Evolutionary conservation across 37 sponge, comb jelly and placozoan genomes (phyloP).

Genomic region (Chondrosia reniformis): DNA sequence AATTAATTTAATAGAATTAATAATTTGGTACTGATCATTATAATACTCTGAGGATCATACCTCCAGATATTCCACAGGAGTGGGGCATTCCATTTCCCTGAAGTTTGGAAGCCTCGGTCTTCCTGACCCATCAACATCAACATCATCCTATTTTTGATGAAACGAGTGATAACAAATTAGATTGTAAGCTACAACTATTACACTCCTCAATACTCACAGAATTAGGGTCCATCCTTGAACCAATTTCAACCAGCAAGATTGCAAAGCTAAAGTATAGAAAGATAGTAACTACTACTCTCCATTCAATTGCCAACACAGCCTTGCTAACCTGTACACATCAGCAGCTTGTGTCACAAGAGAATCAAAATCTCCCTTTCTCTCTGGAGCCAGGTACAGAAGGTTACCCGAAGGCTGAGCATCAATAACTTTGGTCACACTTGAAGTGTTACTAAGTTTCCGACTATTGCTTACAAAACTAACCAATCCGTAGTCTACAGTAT

Average conservation of each 20-base stretch:
- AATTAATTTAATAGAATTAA: too few species aligned
- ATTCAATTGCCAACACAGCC: background rate
- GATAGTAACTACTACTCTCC: background rate
- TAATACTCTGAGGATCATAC: conserved; percentile 28
- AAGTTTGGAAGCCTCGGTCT: conserved; percentile 51
- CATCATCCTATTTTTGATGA: conserved; percentile 27
- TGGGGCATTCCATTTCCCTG: conserved; percentile 43
- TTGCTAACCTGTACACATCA: conserved; percentile 67
- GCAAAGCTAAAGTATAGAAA: conserved; percentile 47
- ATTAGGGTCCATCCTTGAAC: conserved; percentile 69
- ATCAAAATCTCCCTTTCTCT: conserved; percentile 15
- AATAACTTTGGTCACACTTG: too few species aligned
- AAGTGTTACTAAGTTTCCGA: background rate
- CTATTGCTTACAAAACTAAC: conserved; percentile 20
- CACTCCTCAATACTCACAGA: conserved; percentile 45
- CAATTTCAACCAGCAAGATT: conserved; percentile 71
- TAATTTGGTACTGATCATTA: background rate
- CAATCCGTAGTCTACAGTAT: conserved; percentile 58
- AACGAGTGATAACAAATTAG: background rate
- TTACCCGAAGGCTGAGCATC: background rate
- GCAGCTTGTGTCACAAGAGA: conserved; percentile 22
- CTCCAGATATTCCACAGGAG: conserved; percentile 52
- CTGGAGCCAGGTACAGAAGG: conserved; percentile 49
- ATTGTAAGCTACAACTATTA: background rate
- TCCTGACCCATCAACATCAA: conserved; percentile 17